Percentiles rank a stretch among this genome's conserved stretches.
These are phyloP conservation scores for Lepidotrigona ventralis DNA, from an alignment of 1,140 invertebrate species.

Conservation along the genomic window DNA sequence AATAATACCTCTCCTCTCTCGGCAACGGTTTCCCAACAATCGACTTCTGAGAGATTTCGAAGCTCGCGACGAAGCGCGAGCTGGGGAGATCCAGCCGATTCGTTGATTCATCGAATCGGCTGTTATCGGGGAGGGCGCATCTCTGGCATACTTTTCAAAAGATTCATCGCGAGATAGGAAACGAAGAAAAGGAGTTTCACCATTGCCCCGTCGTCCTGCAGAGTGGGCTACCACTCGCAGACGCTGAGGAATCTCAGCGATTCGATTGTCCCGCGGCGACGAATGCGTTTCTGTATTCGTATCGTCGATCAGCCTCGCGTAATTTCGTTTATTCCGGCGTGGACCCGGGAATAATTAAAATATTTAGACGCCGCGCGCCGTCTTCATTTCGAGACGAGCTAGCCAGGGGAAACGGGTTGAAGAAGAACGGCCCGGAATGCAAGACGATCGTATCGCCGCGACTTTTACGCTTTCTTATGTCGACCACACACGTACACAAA, in stretches of 20 bases:
- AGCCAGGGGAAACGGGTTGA: conserved; percentile 22
- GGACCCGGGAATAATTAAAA: conserved; percentile 62
- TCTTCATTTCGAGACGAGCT: conserved; percentile 13
- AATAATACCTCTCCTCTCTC: too few species aligned
- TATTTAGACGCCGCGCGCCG: conserved; percentile 56
- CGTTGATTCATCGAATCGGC: conserved; percentile 32
- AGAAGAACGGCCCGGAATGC: conserved; percentile 66
- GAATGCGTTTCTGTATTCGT: conserved; percentile 1
- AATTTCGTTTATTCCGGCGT: conserved; percentile 29
- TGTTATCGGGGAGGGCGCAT: conserved; percentile 23
- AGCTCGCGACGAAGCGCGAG: too few species aligned
- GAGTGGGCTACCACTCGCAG: not conserved
- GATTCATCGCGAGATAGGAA: conserved; percentile 11
- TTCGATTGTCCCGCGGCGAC: conserved; percentile 53
- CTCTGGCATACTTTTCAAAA: conserved; percentile 36
- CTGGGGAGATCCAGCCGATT: not conserved
- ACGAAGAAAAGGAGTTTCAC: not conserved
- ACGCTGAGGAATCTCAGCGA: conserved; percentile 43
- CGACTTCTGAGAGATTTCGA: not conserved
- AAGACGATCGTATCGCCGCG: conserved; percentile 63
- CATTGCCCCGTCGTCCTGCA: not conserved
- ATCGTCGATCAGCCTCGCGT: conserved; percentile 35
- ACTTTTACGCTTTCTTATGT: conserved; percentile 70
- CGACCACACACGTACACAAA: conserved; percentile 57
- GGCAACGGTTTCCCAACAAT: not conserved